phyloP scores from a whole-genome alignment of 2,797 vertebrate genomes.

The Platalea minor region DNA sequence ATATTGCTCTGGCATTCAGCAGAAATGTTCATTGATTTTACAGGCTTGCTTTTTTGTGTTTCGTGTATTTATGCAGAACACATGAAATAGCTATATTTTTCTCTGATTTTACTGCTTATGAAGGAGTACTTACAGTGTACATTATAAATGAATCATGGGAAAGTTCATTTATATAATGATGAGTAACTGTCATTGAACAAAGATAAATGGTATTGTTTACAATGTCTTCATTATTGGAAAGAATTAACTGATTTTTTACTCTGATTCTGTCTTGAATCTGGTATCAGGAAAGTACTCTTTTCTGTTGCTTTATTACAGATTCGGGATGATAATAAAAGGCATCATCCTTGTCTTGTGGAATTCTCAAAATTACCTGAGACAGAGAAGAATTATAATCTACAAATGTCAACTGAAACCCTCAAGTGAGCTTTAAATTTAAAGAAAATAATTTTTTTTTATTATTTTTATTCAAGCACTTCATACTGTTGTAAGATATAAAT shows the following conservation, averaged over 20 bases:
- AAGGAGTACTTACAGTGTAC: not conserved
- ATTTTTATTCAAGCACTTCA: not conserved
- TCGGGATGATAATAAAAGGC: conserved; percentile 96
- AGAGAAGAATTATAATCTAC: conserved; percentile 98
- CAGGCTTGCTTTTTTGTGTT: not conserved
- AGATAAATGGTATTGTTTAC: not conserved
- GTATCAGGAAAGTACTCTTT: not conserved
- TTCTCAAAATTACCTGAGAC: conserved; percentile 97
- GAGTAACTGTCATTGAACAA: not conserved
- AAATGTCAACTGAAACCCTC: conserved; percentile 99
- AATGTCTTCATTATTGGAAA: not conserved
- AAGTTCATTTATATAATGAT: not conserved
- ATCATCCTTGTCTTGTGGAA: conserved; percentile 97
- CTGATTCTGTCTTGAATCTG: not conserved
- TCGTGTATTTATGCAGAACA: not conserved
- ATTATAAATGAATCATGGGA: not conserved
- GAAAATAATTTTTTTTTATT: not conserved
- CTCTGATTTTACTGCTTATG: not conserved
- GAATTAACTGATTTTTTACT: not conserved
- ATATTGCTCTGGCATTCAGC: not conserved
- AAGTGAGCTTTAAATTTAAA: conserved; percentile 82
- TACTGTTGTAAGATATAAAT: not conserved
- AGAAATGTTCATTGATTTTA: not conserved
- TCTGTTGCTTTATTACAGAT: conserved; percentile 78
- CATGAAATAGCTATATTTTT: not conserved